Conservation (phyloP, 2,113 vertebrate genomes). For the Tichodroma muraria region DNA sequence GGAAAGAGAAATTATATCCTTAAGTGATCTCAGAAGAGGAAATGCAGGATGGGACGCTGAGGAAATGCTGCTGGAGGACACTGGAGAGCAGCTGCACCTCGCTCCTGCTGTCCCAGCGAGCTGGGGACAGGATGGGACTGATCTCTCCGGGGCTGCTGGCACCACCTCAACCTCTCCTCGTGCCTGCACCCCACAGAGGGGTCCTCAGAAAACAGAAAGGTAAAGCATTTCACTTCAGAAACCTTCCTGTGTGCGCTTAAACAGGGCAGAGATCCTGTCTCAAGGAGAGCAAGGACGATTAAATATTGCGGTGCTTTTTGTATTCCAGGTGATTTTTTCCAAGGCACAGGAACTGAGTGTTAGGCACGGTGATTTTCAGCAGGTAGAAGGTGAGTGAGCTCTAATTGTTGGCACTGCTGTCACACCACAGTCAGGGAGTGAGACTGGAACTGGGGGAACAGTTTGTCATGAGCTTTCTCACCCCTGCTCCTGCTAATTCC, state of each 20-base stretch:
- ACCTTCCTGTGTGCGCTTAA: neutral
- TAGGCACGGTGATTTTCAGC: neutral
- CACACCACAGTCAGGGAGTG: neutral
- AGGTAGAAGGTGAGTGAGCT: neutral
- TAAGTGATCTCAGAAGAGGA: neutral
- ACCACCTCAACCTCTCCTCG: neutral
- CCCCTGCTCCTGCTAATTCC: neutral
- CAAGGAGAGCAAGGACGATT: neutral
- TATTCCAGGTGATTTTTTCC: neutral
- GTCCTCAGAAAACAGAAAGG: neutral
- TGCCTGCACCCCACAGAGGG: neutral
- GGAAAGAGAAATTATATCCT: neutral
- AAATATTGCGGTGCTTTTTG: neutral
- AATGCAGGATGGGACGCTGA: neutral
- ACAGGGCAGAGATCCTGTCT: neutral
- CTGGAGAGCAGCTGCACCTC: neutral
- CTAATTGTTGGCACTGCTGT: neutral
- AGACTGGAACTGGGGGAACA: neutral
- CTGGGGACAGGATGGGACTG: neutral
- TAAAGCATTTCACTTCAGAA: neutral
- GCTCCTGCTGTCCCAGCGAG: rapidly evolving
- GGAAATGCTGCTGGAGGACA: neutral
- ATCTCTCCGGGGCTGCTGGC: neutral
- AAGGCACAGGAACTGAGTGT: neutral
- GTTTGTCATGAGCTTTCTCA: neutral